Percentiles rank a stretch among this genome's conserved stretches.
phyloP scores from a whole-genome alignment of 2,888 invertebrate genomes.

The Ischnura elegans region DNA sequence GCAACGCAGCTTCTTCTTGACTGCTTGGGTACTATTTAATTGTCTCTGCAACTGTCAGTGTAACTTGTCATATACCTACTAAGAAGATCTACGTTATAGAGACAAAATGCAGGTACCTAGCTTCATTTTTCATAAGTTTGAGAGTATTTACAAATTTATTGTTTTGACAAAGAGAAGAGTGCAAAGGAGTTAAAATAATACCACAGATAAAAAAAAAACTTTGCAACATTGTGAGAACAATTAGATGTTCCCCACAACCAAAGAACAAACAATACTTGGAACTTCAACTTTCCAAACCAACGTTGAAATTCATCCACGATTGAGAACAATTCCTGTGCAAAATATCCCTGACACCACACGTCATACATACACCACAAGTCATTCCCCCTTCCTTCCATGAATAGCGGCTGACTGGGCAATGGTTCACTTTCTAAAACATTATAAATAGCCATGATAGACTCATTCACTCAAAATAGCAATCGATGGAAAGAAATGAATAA shows the following conservation, averaged over 20 bases:
- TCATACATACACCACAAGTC: too few species aligned
- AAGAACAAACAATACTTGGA: not conserved
- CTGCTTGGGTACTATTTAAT: not conserved
- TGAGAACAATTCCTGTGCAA: not conserved
- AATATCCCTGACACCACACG: not conserved
- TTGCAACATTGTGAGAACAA: not conserved
- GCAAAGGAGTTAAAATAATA: not conserved
- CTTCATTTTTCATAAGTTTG: not conserved
- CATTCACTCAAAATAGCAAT: too few species aligned
- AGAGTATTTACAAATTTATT: not conserved
- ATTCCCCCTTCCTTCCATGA: too few species aligned
- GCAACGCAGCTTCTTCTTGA: not conserved
- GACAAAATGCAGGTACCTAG: not conserved
- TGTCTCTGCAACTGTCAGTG: not conserved
- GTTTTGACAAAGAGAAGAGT: not conserved
- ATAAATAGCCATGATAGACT: too few species aligned
- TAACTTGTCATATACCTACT: not conserved
- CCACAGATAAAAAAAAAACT: too few species aligned
- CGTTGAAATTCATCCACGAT: not conserved
- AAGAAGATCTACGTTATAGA: not conserved
- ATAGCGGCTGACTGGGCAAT: too few species aligned
- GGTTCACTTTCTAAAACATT: too few species aligned
- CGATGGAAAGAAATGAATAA: too few species aligned
- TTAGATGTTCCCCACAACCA: not conserved
- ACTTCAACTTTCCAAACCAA: not conserved